A percentile compares a stretch with the other conserved stretches of the same genome.
Conservation (phyloP, 2,888 invertebrate species). For the Xestia sexstrigata region DNA sequence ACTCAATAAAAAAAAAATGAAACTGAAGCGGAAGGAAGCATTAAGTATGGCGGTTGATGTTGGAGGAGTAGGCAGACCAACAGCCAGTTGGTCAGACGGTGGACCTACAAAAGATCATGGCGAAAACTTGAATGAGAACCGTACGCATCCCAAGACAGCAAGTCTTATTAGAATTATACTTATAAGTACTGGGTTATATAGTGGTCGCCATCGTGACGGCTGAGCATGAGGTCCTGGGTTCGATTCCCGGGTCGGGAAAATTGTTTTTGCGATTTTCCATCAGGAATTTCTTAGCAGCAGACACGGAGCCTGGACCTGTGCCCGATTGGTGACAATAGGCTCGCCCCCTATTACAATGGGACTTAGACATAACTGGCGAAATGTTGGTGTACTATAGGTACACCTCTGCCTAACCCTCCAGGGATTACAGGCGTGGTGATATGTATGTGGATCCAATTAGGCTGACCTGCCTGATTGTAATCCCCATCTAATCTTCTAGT, state of each 20-base stretch:
- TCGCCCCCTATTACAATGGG: too few relatives aligned
- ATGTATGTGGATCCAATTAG: not conserved
- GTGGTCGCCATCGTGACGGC: too few relatives aligned
- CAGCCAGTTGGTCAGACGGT: not conserved
- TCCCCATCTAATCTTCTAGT: not conserved
- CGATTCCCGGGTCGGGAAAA: too few relatives aligned
- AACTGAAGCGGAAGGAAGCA: not conserved
- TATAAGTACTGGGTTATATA: not conserved
- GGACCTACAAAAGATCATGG: not conserved
- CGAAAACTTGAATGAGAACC: not conserved
- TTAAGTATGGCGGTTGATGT: not conserved
- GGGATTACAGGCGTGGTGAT: too few relatives aligned
- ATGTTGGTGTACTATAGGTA: too few relatives aligned
- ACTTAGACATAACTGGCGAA: too few relatives aligned
- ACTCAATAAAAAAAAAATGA: not conserved
- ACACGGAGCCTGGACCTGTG: too few relatives aligned
- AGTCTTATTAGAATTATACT: not conserved
- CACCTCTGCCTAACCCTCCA: too few relatives aligned
- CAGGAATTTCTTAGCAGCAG: too few relatives aligned
- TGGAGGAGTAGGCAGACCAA: not conserved
- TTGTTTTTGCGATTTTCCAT: too few relatives aligned
- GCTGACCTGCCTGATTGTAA: not conserved
- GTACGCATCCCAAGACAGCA: not conserved
- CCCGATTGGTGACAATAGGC: too few relatives aligned
- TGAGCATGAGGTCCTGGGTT: too few relatives aligned